Evolutionary conservation across 2,797 vertebrate genomes (phyloP).

Genomic region (Gymnothorax reevesii): DNA sequence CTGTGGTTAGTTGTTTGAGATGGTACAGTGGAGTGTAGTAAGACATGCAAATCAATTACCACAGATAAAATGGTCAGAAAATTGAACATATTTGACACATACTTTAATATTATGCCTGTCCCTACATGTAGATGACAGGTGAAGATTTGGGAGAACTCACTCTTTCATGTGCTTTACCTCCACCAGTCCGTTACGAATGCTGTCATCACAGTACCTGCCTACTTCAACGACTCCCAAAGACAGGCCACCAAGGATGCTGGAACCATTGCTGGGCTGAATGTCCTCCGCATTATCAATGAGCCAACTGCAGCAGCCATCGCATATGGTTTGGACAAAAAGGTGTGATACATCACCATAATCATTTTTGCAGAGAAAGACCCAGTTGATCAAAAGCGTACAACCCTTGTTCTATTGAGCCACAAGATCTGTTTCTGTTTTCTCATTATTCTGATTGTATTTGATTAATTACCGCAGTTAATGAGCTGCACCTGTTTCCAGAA

Average conservation of each 20-base stretch:
- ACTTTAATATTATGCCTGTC: not conserved
- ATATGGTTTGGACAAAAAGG: conserved; percentile 87
- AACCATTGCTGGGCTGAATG: conserved; percentile 84
- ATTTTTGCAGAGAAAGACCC: not conserved
- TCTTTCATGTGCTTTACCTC: not conserved
- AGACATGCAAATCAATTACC: not conserved
- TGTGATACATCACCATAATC: conserved; percentile 31
- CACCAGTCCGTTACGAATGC: conserved; percentile 78
- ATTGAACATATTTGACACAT: not conserved
- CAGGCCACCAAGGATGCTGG: conserved; percentile 92
- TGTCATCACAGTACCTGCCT: conserved; percentile 88
- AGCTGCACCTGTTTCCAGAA: not conserved
- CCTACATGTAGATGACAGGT: not conserved
- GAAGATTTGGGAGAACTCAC: not conserved
- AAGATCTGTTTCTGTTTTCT: not conserved
- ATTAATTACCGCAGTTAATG: not conserved
- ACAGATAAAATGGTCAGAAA: not conserved
- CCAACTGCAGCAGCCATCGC: conserved; percentile 90
- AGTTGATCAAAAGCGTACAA: not conserved
- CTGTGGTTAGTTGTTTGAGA: not conserved
- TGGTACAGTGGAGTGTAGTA: not conserved
- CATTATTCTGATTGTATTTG: not conserved
- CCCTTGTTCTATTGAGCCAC: not conserved
- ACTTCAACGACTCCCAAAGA: conserved; percentile 90
- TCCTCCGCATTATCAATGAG: conserved; percentile 89